Base-by-base conservation (phyloP, 2,888 invertebrate species). In the Eupeodes luniger region DNA sequence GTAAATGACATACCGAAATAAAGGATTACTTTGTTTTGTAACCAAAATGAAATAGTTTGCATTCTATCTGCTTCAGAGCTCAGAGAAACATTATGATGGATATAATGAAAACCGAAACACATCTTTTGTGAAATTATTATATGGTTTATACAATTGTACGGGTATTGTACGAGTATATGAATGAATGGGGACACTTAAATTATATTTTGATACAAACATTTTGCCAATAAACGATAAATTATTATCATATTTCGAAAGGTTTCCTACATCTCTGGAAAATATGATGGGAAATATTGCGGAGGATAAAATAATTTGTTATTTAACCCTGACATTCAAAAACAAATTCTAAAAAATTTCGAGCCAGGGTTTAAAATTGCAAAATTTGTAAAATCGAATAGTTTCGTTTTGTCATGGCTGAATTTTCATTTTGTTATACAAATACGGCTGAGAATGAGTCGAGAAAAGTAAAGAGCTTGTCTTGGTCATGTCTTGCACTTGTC, bases 41-140 rank as follows among this genome's bases (percentile, higher is more conserved):
- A 62, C 51, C 34, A 53, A 49, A 72, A 69, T 74, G 67, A 69
- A 74, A 79, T 67, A 53, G 51, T 62, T 74, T 67, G 51, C 61
- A 74, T 74, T 67, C 55, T 70, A 55, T 70, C 19, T 70, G 55
- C 70, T 19, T 55, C 40, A 55, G 19, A 44, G 70, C 14, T 55
- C 40, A 55, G 40, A 44, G 55, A 40, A 27, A 27, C 27, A 27
- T 27, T 27, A 70, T 70, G 70, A 70, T 55, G 55, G 55, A 40
- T 51, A 53, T 51, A 67, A 67, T 67, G 67, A 70, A 70, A 70
- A 70, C 70, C 55, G 40, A 70, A 27, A 55, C 19, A 40, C 16
- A 70, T 70, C 55, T 19, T 44, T 70, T 14, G 70, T 44, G 55
- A 44, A 70, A 70, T 70, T 70, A 40, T 40, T 40, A 40, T 40